phyloP scores from a whole-genome alignment of 2,888 invertebrate species.

The Diarsia mendica region DNA sequence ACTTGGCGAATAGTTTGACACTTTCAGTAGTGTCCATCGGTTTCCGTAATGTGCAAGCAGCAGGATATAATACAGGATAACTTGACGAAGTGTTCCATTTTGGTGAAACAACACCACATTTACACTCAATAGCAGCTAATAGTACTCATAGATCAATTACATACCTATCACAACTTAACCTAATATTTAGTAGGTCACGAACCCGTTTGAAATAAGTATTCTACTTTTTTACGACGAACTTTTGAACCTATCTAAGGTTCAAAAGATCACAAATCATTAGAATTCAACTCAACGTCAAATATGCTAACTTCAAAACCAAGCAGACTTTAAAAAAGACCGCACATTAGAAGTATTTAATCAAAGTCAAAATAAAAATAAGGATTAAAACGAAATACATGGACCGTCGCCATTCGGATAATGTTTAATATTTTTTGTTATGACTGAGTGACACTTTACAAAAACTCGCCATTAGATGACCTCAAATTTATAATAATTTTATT shows the following conservation, averaged over 20 bases:
- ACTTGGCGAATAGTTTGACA: neutral
- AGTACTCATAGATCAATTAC: no score
- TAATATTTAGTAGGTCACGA: neutral
- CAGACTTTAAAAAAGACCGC: conserved; percentile 29
- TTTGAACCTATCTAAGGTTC: conserved; percentile 6
- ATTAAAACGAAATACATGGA: conserved; percentile 54
- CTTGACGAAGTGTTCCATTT: neutral
- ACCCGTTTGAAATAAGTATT: no score
- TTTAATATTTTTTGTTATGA: conserved; percentile 52
- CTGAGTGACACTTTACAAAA: conserved; percentile 61
- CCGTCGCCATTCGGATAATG: conserved; percentile 40
- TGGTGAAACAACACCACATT: neutral
- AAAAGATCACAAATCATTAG: conserved; percentile 8
- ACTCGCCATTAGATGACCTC: conserved; percentile 41
- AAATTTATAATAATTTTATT: conserved; percentile 56
- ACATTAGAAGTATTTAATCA: conserved; percentile 55
- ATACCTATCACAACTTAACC: neutral
- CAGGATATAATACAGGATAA: no score
- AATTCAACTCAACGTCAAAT: conserved; percentile 19
- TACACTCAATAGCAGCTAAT: neutral
- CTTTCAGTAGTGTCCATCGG: neutral
- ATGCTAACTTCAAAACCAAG: neutral
- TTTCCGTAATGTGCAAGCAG: no score
- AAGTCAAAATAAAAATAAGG: conserved; percentile 58
- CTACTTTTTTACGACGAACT: neutral